Percentiles rank a stretch among this genome's conserved stretches.
These are phyloP conservation scores for Melanostigma gelatinosum DNA, from an alignment of 2,113 vertebrate genomes.

Conservation along the genomic window DNA sequence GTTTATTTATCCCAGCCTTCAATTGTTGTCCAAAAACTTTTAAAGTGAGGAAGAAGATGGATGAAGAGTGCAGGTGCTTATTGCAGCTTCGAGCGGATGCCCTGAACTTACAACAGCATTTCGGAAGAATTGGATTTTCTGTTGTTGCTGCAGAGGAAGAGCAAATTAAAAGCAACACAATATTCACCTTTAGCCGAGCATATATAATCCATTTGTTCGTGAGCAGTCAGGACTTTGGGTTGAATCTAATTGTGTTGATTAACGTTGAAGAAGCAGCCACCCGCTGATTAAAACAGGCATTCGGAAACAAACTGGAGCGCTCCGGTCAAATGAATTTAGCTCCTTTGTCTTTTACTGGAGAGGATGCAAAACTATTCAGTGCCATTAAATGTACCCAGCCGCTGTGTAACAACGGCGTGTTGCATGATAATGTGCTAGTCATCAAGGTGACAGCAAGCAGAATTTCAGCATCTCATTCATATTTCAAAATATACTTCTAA, in stretches of 20 bases:
- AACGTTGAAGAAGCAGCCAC: constrained; percentile 21
- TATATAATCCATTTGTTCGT: constrained; percentile 1
- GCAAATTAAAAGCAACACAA: constrained; percentile 21
- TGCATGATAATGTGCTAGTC: neutral
- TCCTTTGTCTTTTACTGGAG: neutral
- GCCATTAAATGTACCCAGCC: neutral
- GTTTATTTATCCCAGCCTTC: neutral
- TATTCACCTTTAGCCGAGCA: neutral
- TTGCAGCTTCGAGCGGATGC: neutral
- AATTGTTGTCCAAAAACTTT: neutral
- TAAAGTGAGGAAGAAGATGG: neutral
- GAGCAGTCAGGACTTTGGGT: constrained; percentile 8
- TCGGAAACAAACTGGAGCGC: constrained; percentile 21
- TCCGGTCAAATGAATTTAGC: constrained; percentile 26
- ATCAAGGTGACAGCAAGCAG: constrained; percentile 27
- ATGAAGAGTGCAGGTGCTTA: neutral
- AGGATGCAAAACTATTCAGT: constrained; percentile 2
- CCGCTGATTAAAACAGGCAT: constrained; percentile 51
- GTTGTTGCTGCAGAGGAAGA: neutral
- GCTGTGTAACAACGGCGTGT: neutral
- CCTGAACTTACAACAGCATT: neutral
- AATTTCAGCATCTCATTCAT: constrained; percentile 16
- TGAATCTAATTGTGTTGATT: constrained; percentile 51
- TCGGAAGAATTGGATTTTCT: neutral
- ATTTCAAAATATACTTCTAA: neutral